Evolutionary conservation across 2,888 invertebrate species (phyloP), one percentile per base, ranked within the genome.

Genomic region (Agapetus fuscipes): DNA sequence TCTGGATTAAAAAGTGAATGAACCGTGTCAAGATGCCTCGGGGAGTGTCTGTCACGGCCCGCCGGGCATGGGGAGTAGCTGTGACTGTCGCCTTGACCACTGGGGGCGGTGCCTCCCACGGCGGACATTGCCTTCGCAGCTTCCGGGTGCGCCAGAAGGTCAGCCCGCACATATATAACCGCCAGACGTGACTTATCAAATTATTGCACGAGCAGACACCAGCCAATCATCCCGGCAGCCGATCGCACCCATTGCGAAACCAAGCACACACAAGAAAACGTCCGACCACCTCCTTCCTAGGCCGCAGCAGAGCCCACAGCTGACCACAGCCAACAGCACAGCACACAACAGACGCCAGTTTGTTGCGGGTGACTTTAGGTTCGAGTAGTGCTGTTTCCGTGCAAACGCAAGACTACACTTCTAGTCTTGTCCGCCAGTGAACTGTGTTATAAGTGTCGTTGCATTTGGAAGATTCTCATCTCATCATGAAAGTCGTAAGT

Each of bases 51-150:
- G n/a, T n/a, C n/a, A n/a, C n/a, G n/a, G n/a, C n/a, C n/a, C n/a
- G n/a, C n/a, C n/a, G n/a, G n/a, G n/a, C n/a, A n/a, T n/a, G n/a
- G n/a, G n/a, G n/a, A n/a, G n/a, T n/a, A n/a, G n/a, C n/a, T n/a
- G n/a, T n/a, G n/a, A n/a, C n/a, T n/a, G n/a, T 33, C 31, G 41
- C 45, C 45, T 45, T 45, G 45, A 44, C 44, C 44, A 43, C 31
- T 26, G 17, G 30, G 25, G 39, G n/a, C n/a, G n/a, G n/a, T n/a
- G n/a, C n/a, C n/a, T n/a, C n/a, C 16, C 39, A 34, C 33, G 24
- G 17, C 33, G 28, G 39, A 34, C 33, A 34, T 33, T 34, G 39
- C 34, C 39, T 39, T 29, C 15, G 39, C 20, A 30, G 32, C 41
- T 40, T 46, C 42, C 46, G 42, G 42, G 46, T 40, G 40, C 40